Base-by-base conservation (phyloP, 2,113 vertebrate species). In the Mormyrus lacerda region DNA sequence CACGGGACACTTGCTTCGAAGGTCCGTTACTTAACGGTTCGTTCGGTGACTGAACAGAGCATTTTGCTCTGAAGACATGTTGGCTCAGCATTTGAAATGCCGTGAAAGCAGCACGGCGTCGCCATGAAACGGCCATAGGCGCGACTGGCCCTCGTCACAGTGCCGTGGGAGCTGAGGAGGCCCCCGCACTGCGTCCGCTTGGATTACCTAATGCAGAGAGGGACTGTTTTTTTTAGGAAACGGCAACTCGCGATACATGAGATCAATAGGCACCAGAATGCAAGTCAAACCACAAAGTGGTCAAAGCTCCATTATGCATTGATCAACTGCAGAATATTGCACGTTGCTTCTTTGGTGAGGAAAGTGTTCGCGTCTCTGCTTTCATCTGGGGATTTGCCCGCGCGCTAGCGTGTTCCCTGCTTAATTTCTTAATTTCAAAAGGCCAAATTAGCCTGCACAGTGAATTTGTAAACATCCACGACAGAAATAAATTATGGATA, bases 161-260 rank as follows among this genome's bases (percentile, higher is more conserved):
- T 7, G 17, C 31, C 1, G 8, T 4, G 42, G 19, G 39, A 65
- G 21, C 24, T 87, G 35, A 21, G 53, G 5, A 9, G 31, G 47
- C 21, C 35, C 1, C 11, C 39, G 39, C 86, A 21, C 13, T 83
- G 84, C 76, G 27, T 53, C 90, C 88, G 73, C 86, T 19, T 85
- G 89, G 91, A 92, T 93, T 92, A 91, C 65, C 88, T 89, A 15
- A 87, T 91, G 90, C 88, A 90, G 89, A 83, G 79, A 42, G 82
- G 1, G 15, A 17, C 15, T 82, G 35, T 8, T 89, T 91, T 91
- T 91, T 90, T 90, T 90, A 89, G 91, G 90, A 92, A 92, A 90
- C 87, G 88, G 90, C 86, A 90, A 91, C 90, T 92, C 92, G 90
- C 84, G 90, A 83, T 93, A 87, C 92, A 90, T 91, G 90, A 89